Evolutionary conservation across 2,113 vertebrate genomes (phyloP), one percentile per base, ranked within the genome.

Genomic region (Chaetops frenatus): DNA sequence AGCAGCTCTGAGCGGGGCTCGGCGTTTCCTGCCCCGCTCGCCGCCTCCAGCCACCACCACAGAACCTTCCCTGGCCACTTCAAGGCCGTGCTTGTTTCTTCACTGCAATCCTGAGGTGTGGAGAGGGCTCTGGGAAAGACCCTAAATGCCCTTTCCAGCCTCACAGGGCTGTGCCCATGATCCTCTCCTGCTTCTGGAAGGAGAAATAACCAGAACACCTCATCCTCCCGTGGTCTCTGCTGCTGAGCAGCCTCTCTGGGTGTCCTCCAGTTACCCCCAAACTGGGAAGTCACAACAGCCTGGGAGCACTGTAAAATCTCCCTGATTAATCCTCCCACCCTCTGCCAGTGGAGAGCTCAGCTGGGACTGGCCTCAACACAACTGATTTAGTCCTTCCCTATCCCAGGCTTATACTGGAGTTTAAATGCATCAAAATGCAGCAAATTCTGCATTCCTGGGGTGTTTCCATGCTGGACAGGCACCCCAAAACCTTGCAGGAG

Each of bases 171-270:
- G 40, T 35, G n/a, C 56, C 51, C 29, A 7, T 9, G 15, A 16
- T 77, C n/a, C n/a, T 67, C 53, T 44, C 2, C 76, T 60, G 45
- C 44, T 83, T 47, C 42, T 81, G 28, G 65, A 23, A 23, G 5
- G 15, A 23, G 22, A 45, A n/a, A 36, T 27, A 28, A 50, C 4
- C 78, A 81, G 24, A 57, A 17, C 27, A 56, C 9, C 20, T 45
- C 0, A 0, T 70, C 60, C 58, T 72, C 19, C 4, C 0, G 1
- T 1, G 6, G 35, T 62, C 25, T 44, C 42, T 16, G 12, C 25
- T 44, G 27, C 65, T 81, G 70, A 76, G 13, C 0, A 2, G 17
- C 45, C 65, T 79, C 25, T 3, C 28, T 8, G 17, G 9, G 29
- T 77, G 45, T 45, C 88, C 81, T 48, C 64, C 1, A 2, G 18